phyloP scores from a whole-genome alignment of 2,888 invertebrate genomes.

The Unio delphinus region DNA sequence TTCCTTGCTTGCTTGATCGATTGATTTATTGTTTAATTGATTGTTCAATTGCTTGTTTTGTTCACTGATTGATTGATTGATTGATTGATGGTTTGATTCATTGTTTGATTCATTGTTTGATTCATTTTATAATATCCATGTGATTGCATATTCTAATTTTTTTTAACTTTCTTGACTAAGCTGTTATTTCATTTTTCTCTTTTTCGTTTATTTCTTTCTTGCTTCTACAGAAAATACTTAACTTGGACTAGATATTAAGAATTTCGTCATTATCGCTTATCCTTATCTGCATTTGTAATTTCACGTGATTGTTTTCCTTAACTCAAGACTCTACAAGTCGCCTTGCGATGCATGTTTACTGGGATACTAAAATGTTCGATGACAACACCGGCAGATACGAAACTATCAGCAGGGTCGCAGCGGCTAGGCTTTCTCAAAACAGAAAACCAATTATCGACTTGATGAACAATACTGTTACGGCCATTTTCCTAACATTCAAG shows the following conservation, averaged over 20 bases:
- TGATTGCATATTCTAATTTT: too few species aligned
- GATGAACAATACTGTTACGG: constrained; percentile 28
- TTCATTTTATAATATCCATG: too few species aligned
- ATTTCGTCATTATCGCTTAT: neutral
- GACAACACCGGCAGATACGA: constrained; percentile 14
- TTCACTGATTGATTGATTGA: too few species aligned
- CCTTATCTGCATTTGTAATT: neutral
- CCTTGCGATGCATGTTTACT: constrained; percentile 31
- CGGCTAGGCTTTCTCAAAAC: constrained; percentile 29
- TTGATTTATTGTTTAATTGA: too few species aligned
- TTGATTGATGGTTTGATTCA: too few species aligned
- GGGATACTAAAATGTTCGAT: constrained; percentile 26
- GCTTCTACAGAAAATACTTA: neutral
- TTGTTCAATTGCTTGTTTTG: too few species aligned
- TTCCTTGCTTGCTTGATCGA: too few species aligned
- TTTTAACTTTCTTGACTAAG: too few species aligned
- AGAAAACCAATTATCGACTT: constrained; percentile 27
- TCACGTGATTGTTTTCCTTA: constrained; percentile 2
- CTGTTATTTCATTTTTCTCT: neutral
- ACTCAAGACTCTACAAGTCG: constrained; percentile 3
- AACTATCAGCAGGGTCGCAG: constrained; percentile 35
- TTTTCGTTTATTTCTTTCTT: neutral
- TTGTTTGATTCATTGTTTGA: too few species aligned
- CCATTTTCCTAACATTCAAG: constrained; percentile 38
- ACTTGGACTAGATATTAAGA: neutral